phyloP scores from a whole-genome alignment of 2,797 vertebrate species.

The Phoebastria nigripes region DNA sequence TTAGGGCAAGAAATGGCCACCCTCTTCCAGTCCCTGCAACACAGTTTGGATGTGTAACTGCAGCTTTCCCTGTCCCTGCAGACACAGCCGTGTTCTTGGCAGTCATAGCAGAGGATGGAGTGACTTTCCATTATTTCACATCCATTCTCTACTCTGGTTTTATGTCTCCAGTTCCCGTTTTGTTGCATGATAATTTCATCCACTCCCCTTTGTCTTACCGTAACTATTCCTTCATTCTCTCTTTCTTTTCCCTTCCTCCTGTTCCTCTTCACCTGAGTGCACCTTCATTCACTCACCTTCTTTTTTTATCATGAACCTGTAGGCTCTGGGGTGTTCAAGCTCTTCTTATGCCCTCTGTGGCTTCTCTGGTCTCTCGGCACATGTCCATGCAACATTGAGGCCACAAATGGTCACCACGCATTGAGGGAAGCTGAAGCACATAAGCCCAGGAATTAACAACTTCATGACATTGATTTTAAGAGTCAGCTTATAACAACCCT shows the following conservation, averaged over 20 bases:
- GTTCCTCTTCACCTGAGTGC: neutral
- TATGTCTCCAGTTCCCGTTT: neutral
- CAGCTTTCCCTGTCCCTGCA: neutral
- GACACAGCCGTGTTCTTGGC: neutral
- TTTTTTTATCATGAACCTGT: neutral
- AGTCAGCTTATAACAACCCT: neutral
- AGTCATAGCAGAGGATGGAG: neutral
- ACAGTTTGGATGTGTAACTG: neutral
- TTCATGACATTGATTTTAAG: neutral
- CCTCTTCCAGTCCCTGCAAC: neutral
- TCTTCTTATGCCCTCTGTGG: neutral
- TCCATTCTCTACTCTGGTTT: neutral
- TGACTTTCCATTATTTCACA: constrained; percentile 11
- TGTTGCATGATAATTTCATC: neutral
- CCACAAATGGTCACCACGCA: neutral
- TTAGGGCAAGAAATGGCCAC: neutral
- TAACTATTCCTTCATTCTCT: neutral
- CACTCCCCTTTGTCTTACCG: neutral
- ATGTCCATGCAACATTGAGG: rapidly evolving
- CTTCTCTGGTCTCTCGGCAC: neutral
- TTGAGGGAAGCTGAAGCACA: neutral
- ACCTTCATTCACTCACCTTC: neutral
- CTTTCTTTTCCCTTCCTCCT: neutral
- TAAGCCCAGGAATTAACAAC: neutral
- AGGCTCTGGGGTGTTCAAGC: neutral